phyloP scores from a whole-genome alignment of 2,797 vertebrate species.

The Pelobates cultripes region DNA sequence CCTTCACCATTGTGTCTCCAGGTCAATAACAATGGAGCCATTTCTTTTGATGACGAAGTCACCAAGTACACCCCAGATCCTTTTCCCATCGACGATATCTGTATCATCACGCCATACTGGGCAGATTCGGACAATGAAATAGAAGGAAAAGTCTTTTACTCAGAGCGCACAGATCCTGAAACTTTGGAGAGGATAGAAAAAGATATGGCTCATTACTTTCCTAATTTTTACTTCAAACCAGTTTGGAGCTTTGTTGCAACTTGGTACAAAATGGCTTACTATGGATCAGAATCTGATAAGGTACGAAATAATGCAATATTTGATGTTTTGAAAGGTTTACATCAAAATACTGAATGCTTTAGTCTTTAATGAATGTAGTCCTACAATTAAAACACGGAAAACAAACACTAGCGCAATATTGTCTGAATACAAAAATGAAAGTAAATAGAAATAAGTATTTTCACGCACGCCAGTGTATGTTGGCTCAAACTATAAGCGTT shows the following conservation, averaged over 20 bases:
- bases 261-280: constrained; percentile 73
- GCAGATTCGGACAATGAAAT: constrained; percentile 27
- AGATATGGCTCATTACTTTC: constrained; percentile 68
- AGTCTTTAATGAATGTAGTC: too few relatives aligned
- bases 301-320: constrained; percentile 57
- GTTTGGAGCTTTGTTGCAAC: constrained; percentile 74
- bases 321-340: too few relatives aligned
- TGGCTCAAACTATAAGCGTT: too few relatives aligned
- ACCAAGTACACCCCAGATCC: constrained; percentile 22
- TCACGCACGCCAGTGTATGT: too few relatives aligned
- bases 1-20: constrained; percentile 27
- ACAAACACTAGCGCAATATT: too few relatives aligned
- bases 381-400: too few relatives aligned
- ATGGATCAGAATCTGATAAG: constrained; percentile 18
- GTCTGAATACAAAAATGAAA: too few relatives aligned
- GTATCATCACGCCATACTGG: constrained; percentile 60
- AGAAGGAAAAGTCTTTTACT: constrained; percentile 63
- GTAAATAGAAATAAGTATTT: too few relatives aligned
- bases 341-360: too few relatives aligned
- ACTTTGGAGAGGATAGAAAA: constrained; percentile 62
- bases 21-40: constrained; percentile 66
- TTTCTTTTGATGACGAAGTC: constrained; percentile 50
- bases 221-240: constrained; percentile 31
- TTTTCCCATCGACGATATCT: constrained; percentile 46
- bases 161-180: constrained; percentile 12